These are phyloP conservation scores for Pristionchus maxplancki DNA, from an alignment of 2,888 invertebrate species.

Conservation along the genomic window DNA sequence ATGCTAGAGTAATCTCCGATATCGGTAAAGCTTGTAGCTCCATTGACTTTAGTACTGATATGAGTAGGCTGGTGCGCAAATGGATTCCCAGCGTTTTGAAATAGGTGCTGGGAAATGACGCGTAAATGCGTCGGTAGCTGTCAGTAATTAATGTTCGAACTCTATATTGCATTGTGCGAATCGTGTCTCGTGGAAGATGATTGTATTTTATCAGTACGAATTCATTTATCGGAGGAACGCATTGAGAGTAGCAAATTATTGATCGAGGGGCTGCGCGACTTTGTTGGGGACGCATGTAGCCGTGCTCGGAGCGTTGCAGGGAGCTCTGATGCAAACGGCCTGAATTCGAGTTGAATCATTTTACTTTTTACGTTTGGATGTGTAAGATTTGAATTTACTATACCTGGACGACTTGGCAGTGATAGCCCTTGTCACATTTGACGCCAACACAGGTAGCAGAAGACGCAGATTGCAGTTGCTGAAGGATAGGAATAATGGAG, in stretches of 20 bases:
- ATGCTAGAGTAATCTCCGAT: neutral
- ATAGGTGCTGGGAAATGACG: too few relatives aligned
- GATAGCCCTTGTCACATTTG: neutral
- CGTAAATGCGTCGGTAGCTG: too few relatives aligned
- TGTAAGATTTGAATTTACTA: too few relatives aligned
- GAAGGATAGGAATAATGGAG: neutral
- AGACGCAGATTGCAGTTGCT: neutral
- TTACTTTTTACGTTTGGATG: neutral
- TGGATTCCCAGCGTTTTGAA: neutral
- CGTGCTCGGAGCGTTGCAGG: neutral
- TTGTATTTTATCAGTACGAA: too few relatives aligned
- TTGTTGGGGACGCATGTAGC: neutral
- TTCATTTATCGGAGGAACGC: too few relatives aligned
- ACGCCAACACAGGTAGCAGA: neutral
- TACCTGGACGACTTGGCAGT: neutral
- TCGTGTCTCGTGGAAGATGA: too few relatives aligned
- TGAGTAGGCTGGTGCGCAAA: neutral
- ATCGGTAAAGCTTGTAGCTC: too few relatives aligned
- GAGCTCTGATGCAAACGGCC: neutral
- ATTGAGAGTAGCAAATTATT: too few relatives aligned
- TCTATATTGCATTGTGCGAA: too few relatives aligned
- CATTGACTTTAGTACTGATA: too few relatives aligned
- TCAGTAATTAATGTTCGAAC: too few relatives aligned
- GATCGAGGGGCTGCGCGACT: too few relatives aligned
- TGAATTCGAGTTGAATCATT: neutral